A percentile compares a stretch with the other conserved stretches of the same genome.
Conservation (phyloP, 2,113 vertebrate species). For the Clarias macrocephalus region DNA sequence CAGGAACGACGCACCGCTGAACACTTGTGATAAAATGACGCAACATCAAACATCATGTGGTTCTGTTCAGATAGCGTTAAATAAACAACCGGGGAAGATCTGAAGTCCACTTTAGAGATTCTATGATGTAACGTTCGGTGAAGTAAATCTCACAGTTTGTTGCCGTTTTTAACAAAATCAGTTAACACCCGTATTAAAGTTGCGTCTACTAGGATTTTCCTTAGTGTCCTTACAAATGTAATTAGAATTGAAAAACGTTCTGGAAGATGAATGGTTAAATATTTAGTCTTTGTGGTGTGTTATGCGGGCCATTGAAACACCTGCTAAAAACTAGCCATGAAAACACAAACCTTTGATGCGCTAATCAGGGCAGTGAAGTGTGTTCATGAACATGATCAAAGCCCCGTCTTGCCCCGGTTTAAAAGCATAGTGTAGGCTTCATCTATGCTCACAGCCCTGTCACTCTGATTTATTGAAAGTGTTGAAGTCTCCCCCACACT, state of each 20-base stretch:
- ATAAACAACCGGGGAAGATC: background rate
- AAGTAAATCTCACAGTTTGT: background rate
- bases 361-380: background rate
- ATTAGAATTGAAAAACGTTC: background rate
- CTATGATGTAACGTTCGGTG: background rate
- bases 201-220: background rate
- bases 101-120: background rate
- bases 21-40: background rate
- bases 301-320: background rate
- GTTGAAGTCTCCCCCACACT: background rate
- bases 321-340: constrained; percentile 8
- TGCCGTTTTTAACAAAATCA: background rate
- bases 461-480: constrained; percentile 17
- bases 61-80: background rate
- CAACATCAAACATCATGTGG: background rate
- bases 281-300: background rate
- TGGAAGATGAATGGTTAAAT: background rate
- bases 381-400: constrained; percentile 24
- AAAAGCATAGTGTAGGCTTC: background rate
- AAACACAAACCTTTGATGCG: background rate
- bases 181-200: background rate
- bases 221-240: background rate
- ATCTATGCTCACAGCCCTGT: background rate
- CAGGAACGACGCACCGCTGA: background rate
- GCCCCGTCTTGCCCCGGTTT: background rate